Evolutionary conservation across 37 sponge, comb jelly and placozoan genomes (phyloP).

Genomic region (Amphimedon queenslandica): DNA sequence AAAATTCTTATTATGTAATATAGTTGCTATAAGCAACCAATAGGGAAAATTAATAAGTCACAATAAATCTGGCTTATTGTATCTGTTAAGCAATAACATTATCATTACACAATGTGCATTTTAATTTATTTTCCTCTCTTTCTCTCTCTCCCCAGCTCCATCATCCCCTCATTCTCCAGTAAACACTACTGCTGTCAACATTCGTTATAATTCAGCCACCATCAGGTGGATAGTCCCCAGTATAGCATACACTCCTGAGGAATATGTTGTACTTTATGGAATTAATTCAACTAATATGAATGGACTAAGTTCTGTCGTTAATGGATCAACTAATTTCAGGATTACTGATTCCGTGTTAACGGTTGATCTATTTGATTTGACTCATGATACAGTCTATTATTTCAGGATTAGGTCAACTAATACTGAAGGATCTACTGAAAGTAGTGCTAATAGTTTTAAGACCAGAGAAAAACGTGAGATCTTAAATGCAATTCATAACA

Average conservation of each 20-base stretch:
- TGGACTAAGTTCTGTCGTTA: neutral
- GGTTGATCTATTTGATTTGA: conserved; percentile 5
- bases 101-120: too few relatives aligned
- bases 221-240: conserved; percentile 11
- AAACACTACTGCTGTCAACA: neutral
- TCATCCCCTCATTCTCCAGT: neutral
- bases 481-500: too few relatives aligned
- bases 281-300: neutral
- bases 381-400: conserved; percentile 15
- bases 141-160: neutral
- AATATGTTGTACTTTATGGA: conserved; percentile 22
- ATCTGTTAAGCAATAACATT: too few relatives aligned
- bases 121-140: too few relatives aligned
- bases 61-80: too few relatives aligned
- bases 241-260: conserved; percentile 13
- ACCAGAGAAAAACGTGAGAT: too few relatives aligned
- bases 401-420: conserved; percentile 16
- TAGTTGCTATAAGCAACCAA: too few relatives aligned
- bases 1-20: too few relatives aligned
- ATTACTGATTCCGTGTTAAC: conserved; percentile 1
- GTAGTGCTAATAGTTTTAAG: too few relatives aligned
- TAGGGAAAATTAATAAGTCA: too few relatives aligned
- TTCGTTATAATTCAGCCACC: neutral
- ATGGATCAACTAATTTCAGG: conserved; percentile 7
- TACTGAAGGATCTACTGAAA: neutral